These are phyloP conservation scores for Mastomys coucha DNA, from an alignment of 2,113 vertebrate species.

Conservation along the genomic window DNA sequence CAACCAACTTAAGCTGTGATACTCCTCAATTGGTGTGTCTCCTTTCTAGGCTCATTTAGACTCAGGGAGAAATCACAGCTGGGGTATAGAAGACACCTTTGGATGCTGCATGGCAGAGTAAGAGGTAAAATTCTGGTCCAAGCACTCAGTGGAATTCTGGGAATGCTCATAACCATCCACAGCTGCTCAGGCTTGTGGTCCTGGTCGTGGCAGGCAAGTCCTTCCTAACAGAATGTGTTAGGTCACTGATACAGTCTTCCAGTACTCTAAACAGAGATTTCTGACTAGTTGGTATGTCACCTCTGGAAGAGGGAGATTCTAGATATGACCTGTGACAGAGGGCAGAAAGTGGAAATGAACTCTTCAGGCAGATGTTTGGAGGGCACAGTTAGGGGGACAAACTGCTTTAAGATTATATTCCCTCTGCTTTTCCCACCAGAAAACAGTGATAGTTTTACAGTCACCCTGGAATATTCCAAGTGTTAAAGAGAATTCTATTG, in stretches of 20 bases:
- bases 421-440: background rate
- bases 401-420: background rate
- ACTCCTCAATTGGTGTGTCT: background rate
- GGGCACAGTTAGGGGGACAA: no score
- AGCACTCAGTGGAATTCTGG: fast-evolving
- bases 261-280: background rate
- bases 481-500: no score
- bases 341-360: no score
- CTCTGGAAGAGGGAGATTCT: background rate
- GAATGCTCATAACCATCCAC: fast-evolving
- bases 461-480: background rate
- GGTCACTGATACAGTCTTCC: background rate
- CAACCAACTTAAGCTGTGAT: fast-evolving
- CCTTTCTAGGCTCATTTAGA: background rate
- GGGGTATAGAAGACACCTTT: background rate
- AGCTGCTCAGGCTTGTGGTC: fast-evolving
- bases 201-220: fast-evolving
- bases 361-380: background rate
- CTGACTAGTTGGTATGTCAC: background rate
- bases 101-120: no score
- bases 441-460: background rate
- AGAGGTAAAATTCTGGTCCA: fast-evolving
- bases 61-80: background rate
- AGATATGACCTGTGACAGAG: background rate
- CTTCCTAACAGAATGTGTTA: background rate